Evolutionary conservation across 2,888 invertebrate genomes (phyloP).

Genomic region (Tetragonula carbonaria): DNA sequence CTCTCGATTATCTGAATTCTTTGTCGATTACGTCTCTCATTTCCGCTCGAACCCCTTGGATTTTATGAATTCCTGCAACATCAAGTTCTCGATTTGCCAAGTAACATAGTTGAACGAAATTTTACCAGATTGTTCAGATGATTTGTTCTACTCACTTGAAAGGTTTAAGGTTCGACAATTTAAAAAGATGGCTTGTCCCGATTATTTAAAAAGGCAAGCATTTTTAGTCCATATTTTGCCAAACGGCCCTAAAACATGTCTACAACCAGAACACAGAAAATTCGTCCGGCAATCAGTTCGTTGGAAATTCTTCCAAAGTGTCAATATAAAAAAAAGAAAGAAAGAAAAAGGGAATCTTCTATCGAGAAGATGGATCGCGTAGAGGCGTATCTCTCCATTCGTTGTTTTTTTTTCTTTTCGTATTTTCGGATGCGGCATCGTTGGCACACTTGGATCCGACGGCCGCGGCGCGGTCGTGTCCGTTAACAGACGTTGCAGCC

Average conservation of each 20-base stretch:
- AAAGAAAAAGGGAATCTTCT: background rate
- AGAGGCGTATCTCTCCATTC: background rate
- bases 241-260: background rate
- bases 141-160: background rate
- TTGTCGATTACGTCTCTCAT: too few species aligned
- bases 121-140: background rate
- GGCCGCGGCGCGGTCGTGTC: conserved; percentile 23
- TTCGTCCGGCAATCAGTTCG: background rate
- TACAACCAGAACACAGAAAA: background rate
- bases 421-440: conserved; percentile 4
- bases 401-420: background rate
- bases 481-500: conserved; percentile 63
- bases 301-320: background rate
- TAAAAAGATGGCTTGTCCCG: background rate
- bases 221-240: background rate
- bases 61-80: too few species aligned
- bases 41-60: too few species aligned
- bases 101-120: background rate
- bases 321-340: too few species aligned
- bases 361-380: background rate
- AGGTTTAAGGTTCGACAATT: background rate
- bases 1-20: background rate
- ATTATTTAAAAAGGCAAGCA: background rate
- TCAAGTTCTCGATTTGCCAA: background rate
- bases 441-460: conserved; percentile 43